Evolutionary conservation across 2,113 vertebrate genomes (phyloP), one percentile per base, ranked within the genome.

Genomic region (Vanacampus margaritifer): DNA sequence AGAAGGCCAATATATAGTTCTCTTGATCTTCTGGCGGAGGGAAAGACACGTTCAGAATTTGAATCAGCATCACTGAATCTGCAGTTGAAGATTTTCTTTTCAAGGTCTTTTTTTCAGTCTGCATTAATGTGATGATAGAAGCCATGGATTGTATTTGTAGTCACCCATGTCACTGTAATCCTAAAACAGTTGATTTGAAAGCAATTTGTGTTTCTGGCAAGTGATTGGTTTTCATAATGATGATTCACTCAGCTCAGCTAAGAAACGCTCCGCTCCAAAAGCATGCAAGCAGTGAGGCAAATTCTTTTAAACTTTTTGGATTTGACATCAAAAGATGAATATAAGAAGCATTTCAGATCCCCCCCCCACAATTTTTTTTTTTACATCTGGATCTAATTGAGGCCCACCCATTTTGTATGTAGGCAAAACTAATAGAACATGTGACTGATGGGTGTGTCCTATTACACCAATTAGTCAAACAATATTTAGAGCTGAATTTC

Each of bases 1-100:
- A 83, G 63, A 80, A 72, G 69, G 65, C 71, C 79, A 74, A 67
- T 57, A 69, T 79, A 68, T 79, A 79, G 80, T 83, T 77, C 78
- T 72, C 79, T 84, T 83, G 79, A 83, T 84, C 78, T 85, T 28
- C 5, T 68, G 0, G 19, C 63, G 84, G 79, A 84, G 74, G 72
- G 73, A 75, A 76, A 75, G 59, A 39, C 74, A 69, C 69, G 77
- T 65, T 67, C 59, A 74, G 87, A 87, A 88, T 90, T 79, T 76
- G 69, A 88, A 88, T 85, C 26, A 79, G 78, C 67, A 57, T 26
- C 12, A n/a, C 75, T 78, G 72, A 69, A 68, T 81, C 59, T 41
- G 24, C 32, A 51, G 32, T 43, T 62, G 45, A 74, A 71, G 65
- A 54, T 56, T 68, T 69, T 60, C 58, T 56, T 68, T 69, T 60